Percentiles rank a stretch among this genome's conserved stretches.
phyloP scores from a whole-genome alignment of 2,113 vertebrate species.

The Carlito syrichta region DNA sequence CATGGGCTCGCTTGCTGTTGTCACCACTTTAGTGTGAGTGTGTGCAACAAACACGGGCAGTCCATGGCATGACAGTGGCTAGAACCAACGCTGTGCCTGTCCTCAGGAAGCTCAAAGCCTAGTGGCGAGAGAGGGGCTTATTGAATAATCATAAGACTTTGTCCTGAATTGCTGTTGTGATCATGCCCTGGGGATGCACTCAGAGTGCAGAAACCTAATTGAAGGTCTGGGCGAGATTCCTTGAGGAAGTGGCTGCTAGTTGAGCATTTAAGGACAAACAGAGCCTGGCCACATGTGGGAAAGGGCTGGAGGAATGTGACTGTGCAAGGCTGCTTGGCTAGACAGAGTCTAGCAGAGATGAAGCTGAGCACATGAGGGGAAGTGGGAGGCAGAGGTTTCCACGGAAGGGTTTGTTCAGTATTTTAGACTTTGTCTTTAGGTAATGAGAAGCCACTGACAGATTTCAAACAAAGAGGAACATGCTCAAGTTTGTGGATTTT shows the following conservation, averaged over 20 bases:
- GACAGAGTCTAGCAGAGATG: too few relatives aligned
- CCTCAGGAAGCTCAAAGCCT: background rate
- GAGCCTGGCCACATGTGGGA: background rate
- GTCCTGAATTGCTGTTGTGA: background rate
- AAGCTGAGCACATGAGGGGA: background rate
- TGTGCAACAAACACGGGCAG: background rate
- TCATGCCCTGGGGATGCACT: accelerated
- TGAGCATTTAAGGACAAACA: background rate
- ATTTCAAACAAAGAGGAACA: background rate
- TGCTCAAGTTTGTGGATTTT: background rate
- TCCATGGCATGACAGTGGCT: accelerated
- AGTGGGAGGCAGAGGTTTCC: background rate
- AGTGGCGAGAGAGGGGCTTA: background rate
- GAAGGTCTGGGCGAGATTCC: background rate
- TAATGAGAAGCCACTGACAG: background rate
- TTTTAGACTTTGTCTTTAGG: background rate
- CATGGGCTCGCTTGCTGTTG: accelerated
- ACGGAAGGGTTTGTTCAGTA: background rate
- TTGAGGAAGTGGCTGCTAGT: background rate
- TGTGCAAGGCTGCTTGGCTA: accelerated
- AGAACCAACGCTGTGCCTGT: background rate
- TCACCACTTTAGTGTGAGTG: accelerated
- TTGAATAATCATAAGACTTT: accelerated
- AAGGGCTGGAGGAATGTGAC: background rate
- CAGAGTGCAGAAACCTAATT: background rate